A percentile compares a stretch with the other conserved stretches of the same genome.
Evolutionary conservation across 2,888 invertebrate genomes (phyloP).

Genomic region (Hetaerina titia): DNA sequence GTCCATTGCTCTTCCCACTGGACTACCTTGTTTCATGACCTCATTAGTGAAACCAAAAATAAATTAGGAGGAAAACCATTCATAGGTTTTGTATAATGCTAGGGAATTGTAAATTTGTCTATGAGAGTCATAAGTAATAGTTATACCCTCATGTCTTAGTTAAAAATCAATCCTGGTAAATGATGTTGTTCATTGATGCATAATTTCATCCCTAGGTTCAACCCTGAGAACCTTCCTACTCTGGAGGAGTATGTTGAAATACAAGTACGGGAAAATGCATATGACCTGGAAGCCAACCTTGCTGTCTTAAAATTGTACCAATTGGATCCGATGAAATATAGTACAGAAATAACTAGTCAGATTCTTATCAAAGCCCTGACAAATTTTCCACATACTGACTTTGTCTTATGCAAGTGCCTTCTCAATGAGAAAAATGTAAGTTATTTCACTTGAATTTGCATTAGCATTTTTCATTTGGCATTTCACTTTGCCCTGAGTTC

Average conservation of each 20-base stretch:
- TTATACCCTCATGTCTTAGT: not conserved
- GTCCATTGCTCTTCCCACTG: no score
- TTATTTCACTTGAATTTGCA: slow-evolving; percentile 64
- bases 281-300: slow-evolving; percentile 97
- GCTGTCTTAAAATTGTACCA: slow-evolving; percentile 98
- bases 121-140: not conserved
- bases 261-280: slow-evolving; percentile 95
- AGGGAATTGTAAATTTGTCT: not conserved
- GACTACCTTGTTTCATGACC: no score
- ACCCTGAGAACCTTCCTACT: slow-evolving; percentile 95
- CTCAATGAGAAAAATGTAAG: slow-evolving; percentile 87
- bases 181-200: slow-evolving; percentile 68
- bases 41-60: no score
- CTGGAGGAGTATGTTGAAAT: slow-evolving; percentile 95
- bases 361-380: slow-evolving; percentile 97
- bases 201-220: slow-evolving; percentile 84
- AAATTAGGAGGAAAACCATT: no score
- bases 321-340: slow-evolving; percentile 93
- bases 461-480: not conserved
- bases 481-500: not conserved
- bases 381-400: slow-evolving; percentile 98
- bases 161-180: slow-evolving; percentile 52
- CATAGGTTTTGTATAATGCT: no score
- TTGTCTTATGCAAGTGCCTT: slow-evolving; percentile 97
- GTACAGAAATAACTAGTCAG: slow-evolving; percentile 90